Evolutionary conservation across 2,113 vertebrate species (phyloP), one percentile per base, ranked within the genome.

Genomic region (Pithys albifrons): DNA sequence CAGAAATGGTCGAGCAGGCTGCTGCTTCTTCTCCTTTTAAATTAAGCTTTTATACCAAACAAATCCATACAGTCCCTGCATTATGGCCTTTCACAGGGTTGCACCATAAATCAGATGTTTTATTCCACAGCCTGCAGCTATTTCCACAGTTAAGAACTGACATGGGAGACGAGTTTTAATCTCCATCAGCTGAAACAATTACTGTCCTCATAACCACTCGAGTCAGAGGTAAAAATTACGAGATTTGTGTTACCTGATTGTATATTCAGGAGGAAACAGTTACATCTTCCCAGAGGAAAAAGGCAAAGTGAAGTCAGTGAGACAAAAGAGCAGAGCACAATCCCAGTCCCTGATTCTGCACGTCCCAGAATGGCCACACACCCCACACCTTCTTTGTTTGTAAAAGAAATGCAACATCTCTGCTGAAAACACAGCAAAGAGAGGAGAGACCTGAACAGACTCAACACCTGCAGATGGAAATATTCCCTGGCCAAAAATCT

Each of bases 111-210:
- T 96, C 92, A 93, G 95, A 66, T 76, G 54, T 93, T 97, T 97
- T 91, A 85, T 73, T 96, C 92, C 79, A 91, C 14, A 88, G 87
- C 71, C 88, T 55, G 71, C 81, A 91, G 78, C 88, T 95, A 97
- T 88, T 95, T 90, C 93, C 66, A 93, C 66, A 72, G 91, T 97
- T 96, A 97, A 93, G 84, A 95, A 93, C 89, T 95, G 91, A 97
- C 76, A 91, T 76, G 88, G 88, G 94, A 97, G 95, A 95, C 62
- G 77, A 94, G 85, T 59, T 97, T 96, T 97, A 96, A 97, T 91
- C 94, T 94, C 92, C 77, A 75, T 90, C 58, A 92, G 41, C 85
- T 92, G 90, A 91, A 96, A 88, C 86, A 96, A 95, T 95, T 91
- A 96, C 92, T 84, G 75, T 83, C 85, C 69, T 64, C 78, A 88